Evolutionary conservation across 1,140 invertebrate genomes (phyloP), one percentile per base, ranked within the genome.

Genomic region (Zeugodacus cucurbitae): DNA sequence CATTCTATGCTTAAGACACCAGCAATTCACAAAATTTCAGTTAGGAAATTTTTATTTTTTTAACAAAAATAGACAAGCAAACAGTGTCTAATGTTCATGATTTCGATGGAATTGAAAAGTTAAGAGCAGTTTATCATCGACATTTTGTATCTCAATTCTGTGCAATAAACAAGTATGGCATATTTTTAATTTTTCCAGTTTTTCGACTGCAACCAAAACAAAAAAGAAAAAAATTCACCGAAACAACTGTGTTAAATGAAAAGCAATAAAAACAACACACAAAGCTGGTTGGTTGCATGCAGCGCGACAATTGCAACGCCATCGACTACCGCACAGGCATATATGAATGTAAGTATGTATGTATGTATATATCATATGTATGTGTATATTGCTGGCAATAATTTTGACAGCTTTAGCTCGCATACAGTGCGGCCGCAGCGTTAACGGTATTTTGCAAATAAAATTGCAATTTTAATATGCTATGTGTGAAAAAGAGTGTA

Each of bases 171-270:
- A 86, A 86, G 48, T 86, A n/a, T 86, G 82, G 41, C 44, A 86
- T 86, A 86, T 86, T 86, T 86, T 29, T 26, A 86, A 57, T 54
- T 54, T 57, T 86, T 26, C 41, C n/a, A 86, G n/a, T 86, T 86
- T 82, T n/a, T 86, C 54, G 11, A 67, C 10, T 44, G 32, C 26
- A 67, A 20, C 32, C 20, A 41, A 74, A 22, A 22, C 14, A 34
- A 41, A 3, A 22, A 64, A 59, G 58, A 14, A 59, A 67, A 67
- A 34, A 67, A 32, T n/a, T n/a, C 20, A 59, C n/a, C 20, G 10
- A 59, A 54, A 59, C 58, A 22, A 62, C 58, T 62, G 26, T 2
- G 58, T 54, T 3, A 54, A 62, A 62, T 62, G 26, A 62, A 62
- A 62, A 26, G 58, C n/a, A 62, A 62, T 62, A 62, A 62, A 59